Conservation (phyloP, 2,888 invertebrate species). For the Himalopsyche japonica region DNA sequence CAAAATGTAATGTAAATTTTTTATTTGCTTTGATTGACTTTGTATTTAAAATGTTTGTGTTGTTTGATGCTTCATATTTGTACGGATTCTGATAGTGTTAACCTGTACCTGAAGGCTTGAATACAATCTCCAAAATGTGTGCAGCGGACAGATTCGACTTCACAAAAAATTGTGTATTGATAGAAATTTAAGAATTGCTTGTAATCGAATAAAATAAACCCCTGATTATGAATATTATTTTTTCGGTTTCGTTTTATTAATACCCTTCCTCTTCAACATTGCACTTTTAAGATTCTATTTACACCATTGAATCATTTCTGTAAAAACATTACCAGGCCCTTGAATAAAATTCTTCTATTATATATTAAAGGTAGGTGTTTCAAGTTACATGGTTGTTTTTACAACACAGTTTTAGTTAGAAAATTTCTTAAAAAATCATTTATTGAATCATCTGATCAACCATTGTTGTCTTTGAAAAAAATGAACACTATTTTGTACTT, state of each 20-base stretch:
- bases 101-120: constrained; percentile 22
- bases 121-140: not conserved
- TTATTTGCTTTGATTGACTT: not conserved
- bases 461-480: no score
- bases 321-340: no score
- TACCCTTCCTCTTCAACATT: no score
- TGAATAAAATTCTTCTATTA: no score
- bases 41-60: not conserved
- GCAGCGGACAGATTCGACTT: not conserved
- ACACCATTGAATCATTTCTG: no score
- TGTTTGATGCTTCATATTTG: not conserved
- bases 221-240: not conserved
- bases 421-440: no score
- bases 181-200: constrained; percentile 1
- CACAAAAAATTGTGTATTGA: not conserved
- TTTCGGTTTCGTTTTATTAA: not conserved
- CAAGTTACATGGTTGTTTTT: no score
- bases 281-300: no score
- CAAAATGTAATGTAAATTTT: not conserved
- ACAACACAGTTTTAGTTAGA: no score
- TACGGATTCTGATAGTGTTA: not conserved
- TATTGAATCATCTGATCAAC: no score
- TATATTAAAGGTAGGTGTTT: no score
- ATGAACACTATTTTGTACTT: no score
- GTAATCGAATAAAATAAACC: not conserved